Evolutionary conservation across 2,113 vertebrate species (phyloP), one percentile per base, ranked within the genome.

Genomic region (Pogonocichla stellata): DNA sequence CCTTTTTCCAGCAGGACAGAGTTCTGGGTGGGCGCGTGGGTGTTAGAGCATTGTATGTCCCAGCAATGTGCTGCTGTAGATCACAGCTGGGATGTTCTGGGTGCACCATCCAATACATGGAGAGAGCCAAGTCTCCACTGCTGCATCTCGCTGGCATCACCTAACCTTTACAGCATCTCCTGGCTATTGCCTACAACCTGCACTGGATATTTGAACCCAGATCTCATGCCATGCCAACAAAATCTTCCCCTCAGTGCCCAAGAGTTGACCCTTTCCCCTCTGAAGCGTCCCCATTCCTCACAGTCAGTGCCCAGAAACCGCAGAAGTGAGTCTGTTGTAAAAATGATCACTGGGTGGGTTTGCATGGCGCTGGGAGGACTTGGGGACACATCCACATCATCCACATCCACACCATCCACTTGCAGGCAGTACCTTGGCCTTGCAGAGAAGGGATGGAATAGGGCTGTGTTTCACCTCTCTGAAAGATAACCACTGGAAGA

Each of bases 1-100:
- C 5, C 51, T 36, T 77, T 65, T 50, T 33, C 8, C 53, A 82
- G 28, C 48, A 50, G 1, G 1, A 9, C 9, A 82, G 20, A 48
- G 18, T 10, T 11, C 5, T 11, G 36, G 2, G 17, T 31, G 11
- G 14, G 11, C 26, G 56, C 1, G 0, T 6, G 29, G 8, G 6
- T 31, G 31, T 50, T 26, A 65, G 28, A 58, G 50, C 16, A 34
- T 7, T 26, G 4, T 3, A n/a, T 8, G 4, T n/a, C 40, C n/a
- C 64, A 78, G 56, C 25, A 53, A 12, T 2, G 4, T 25, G 23
- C 69, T 1, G 0, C 19, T 38, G 34, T 13, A 57, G 22, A 43
- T 38, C 48, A 47, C 9, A 79, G 12, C 16, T 31, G 61, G 19
- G 34, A 22, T 43, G 50, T 4, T 78, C 54, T 67, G 62, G 11